Base-by-base conservation (phyloP, 2,888 invertebrate genomes). In the Ptilodon capucinus region DNA sequence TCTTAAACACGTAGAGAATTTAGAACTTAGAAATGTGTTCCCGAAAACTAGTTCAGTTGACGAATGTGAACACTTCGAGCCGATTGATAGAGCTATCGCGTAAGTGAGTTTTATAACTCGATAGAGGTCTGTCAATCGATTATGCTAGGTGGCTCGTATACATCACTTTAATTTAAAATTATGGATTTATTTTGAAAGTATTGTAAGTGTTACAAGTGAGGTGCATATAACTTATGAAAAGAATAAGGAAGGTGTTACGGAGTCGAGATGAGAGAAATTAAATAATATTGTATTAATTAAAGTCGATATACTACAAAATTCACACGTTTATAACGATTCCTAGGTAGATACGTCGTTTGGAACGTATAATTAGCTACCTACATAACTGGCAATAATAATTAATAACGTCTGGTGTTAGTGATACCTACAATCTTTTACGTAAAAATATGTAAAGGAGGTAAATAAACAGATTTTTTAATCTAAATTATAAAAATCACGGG, bases 11-110 rank as follows among this genome's bases (percentile, higher is more conserved):
- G 69, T 79, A 78, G 79, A 71, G 66, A 71, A 68, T 60, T 68
- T 82, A 81, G 81, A 79, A 72, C 73, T 78, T 81, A 83, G 82
- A 60, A 67, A 79, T 77, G 83, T 84, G 84, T 83, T 83, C 83
- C 81, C 75, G 55, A 71, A 72, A 50, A 51, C 56, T 64, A 70
- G 74, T 68, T 68, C 66, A 59, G 60, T 71, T 65, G 23, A 42
- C 11, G 56, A 55, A 52, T 54, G 46, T 46, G 60, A 69, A 50
- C 55, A 58, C 60, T 49, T 57, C 21, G 70, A 69, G 51, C 46
- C 50, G 40, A 60, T 53, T 50, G 60, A 59, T 51, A 59, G 57
- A 51, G 62, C 55, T 45, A 55, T 68, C 48, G 64, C 67, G 64
- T 71, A 61, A 58, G 50, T 55, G n/a, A n/a, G n/a, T n/a, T n/a